Evolutionary conservation across 2,888 invertebrate genomes (phyloP).

Genomic region (Hirtodrosophila confusa): DNA sequence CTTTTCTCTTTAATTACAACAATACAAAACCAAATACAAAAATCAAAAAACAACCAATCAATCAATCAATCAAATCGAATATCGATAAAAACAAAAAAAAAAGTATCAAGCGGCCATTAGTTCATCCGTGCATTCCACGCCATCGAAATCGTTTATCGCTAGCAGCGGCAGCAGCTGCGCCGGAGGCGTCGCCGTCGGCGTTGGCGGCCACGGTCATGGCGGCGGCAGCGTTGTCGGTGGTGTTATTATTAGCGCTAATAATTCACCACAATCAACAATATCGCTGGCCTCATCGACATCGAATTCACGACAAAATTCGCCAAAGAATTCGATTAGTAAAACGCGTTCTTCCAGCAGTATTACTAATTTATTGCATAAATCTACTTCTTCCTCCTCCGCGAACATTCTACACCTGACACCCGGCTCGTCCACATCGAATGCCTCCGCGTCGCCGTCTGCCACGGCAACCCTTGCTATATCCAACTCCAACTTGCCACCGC

Average conservation of each 20-base stretch:
- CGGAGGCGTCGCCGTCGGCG: slow-evolving; percentile 57
- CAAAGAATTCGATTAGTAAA: slow-evolving; percentile 84
- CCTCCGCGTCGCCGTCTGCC: slow-evolving; percentile 55
- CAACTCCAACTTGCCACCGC: slow-evolving; percentile 85
- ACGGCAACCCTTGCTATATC: slow-evolving; percentile 1
- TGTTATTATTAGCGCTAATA: slow-evolving; percentile 74
- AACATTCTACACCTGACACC: slow-evolving; percentile 73
- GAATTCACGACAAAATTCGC: slow-evolving; percentile 83
- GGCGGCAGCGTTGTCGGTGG: slow-evolving; percentile 74
- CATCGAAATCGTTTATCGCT: slow-evolving; percentile 87
- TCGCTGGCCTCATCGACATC: slow-evolving; percentile 83
- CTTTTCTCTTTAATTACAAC: slow-evolving; percentile 68
- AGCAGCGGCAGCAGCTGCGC: slow-evolving; percentile 48
- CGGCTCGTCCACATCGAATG: slow-evolving; percentile 80
- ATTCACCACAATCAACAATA: slow-evolving; percentile 84
- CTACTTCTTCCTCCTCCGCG: slow-evolving; percentile 83
- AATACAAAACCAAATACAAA: slow-evolving; percentile 29
- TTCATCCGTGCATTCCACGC: slow-evolving; percentile 88
- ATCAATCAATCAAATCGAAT: slow-evolving; percentile 35
- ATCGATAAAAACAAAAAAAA: slow-evolving; percentile 19
- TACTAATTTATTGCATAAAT: slow-evolving; percentile 84
- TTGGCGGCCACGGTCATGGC: slow-evolving; percentile 68
- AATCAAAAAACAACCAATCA: slow-evolving; percentile 27
- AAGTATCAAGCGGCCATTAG: slow-evolving; percentile 96
- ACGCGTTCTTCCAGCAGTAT: slow-evolving; percentile 84